phyloP scores from a whole-genome alignment of 2,113 vertebrate species.

The Chitala chitala region DNA sequence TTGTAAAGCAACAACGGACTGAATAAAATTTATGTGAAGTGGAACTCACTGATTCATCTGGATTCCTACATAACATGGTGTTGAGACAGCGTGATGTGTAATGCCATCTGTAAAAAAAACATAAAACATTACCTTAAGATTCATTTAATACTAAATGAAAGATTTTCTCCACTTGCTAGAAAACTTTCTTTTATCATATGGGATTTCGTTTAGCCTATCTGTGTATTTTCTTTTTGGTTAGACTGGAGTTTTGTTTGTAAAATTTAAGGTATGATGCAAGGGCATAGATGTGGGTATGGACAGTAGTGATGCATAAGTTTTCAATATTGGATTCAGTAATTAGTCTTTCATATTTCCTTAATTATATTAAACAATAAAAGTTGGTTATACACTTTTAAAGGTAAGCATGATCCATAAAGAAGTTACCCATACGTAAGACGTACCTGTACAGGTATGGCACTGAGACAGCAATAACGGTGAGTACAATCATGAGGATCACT shows the following conservation, averaged over 20 bases:
- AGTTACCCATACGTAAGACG: neutral
- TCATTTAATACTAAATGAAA: neutral
- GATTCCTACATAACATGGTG: constrained; percentile 39
- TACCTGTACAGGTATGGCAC: constrained; percentile 56
- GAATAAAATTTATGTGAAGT: neutral
- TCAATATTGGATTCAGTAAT: no score
- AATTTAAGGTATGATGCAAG: no score
- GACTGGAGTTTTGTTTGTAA: no score
- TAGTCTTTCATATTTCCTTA: neutral
- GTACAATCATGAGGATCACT: constrained; percentile 45
- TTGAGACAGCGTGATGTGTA: constrained; percentile 42
- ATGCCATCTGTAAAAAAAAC: constrained; percentile 45
- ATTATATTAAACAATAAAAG: neutral
- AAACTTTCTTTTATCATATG: neutral
- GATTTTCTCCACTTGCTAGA: no score
- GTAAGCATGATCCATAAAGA: constrained; percentile 3
- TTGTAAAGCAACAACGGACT: neutral
- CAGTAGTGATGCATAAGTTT: no score
- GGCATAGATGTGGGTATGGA: no score
- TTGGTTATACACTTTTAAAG: neutral
- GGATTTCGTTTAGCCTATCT: no score
- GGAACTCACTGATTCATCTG: constrained; percentile 55
- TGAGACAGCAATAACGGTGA: constrained; percentile 36
- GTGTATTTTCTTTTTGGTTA: no score
- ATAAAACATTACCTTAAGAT: neutral